Evolutionary conservation across 2,797 vertebrate genomes (phyloP), one percentile per base, ranked within the genome.

Genomic region (Sebastiscus albofasciatus): DNA sequence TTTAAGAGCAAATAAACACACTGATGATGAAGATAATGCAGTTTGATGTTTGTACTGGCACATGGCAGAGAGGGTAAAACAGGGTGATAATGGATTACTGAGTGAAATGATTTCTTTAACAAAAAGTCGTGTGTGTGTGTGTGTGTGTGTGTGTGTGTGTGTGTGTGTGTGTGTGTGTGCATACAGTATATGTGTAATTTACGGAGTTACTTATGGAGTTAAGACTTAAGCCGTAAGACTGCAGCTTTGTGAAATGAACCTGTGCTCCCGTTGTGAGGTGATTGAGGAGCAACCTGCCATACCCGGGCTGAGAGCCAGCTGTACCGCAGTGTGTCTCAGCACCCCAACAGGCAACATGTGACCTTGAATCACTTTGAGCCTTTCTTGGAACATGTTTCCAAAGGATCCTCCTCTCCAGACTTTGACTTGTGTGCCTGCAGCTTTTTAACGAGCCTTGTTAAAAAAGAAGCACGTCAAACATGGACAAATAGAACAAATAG

Each of bases 221-320:
- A 74, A 55, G 69, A 59, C 22, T 33, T 58, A 58, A 80, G 64
- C 56, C 1, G 0, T 27, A 33, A 42, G 46, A 49, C 54, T 58
- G 46, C 27, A 39, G 68, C 77, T 87, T 67, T 81, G 64, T 72
- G 60, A 81, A 77, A 68, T 62, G 10, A 72, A 61, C 16, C 55
- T 75, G 56, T n/a, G 26, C 61, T 75, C 27, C 13, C 80, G 64
- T 22, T 22, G 26, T 61, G 60, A 69, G 46, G 5, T 8, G 39
- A 77, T 66, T 72, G 22, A 69, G 11, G n/a, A 64, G 22, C 29
- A 8, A 68, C 29, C 56, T 42, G 27, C 58, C 13, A 42, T n/a
- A 39, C 42, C 24, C 65, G 29, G 16, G 27, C 14, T 71, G 20
- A 36, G 26, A 61, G 7, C 31, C 42, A 71, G 42, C 66, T 70